Base-by-base conservation (phyloP, 2,797 vertebrate genomes). In the Salarias fasciatus region DNA sequence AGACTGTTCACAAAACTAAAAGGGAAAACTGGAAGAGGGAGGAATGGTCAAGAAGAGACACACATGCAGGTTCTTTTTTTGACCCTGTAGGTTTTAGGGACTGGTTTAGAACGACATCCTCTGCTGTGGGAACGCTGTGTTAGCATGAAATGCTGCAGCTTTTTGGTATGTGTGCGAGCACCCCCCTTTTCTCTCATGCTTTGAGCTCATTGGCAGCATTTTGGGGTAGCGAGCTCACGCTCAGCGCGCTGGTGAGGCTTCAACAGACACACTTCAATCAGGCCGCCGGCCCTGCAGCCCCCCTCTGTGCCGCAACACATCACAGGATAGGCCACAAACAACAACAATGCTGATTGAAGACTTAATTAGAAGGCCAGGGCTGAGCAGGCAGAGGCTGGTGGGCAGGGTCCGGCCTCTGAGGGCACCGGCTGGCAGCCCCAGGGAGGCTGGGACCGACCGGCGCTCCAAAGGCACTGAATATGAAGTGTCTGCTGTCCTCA, bases 301-400 rank as follows among this genome's bases (percentile, higher is more conserved):
- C 82, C 77, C 79, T 70, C 81, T 76, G 83, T 72, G 82, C 79
- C 53, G 69, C 74, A 38, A 60, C 57, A 89, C 88, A 88, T 89
- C 85, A 89, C 85, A 89, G 85, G 85, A 74, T 67, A 69, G 75
- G 76, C 76, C 82, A 80, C 81, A 82, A 84, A 88, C 88, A 85
- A 90, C 88, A 86, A 88, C 82, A 87, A 87, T 85, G 83, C 87
- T 75, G 85, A 88, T 88, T 90, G 87, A 91, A 84, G 82, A 81
- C 86, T 91, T 92, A 92, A 93, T 93, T 92, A 91, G 89, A 87
- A 72, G 83, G 74, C 85, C 86, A 75, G 87, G 79, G 80, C 88
- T 77, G 68, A 86, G 86, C 53, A 72, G 85, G 72, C 81, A 86
- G 71, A 84, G 84, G 71, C 81, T 82, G 77, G 59, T 54, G 63